Evolutionary conservation across 1,140 invertebrate species (phyloP), one percentile per base, ranked within the genome.

Genomic region (Delia radicum): DNA sequence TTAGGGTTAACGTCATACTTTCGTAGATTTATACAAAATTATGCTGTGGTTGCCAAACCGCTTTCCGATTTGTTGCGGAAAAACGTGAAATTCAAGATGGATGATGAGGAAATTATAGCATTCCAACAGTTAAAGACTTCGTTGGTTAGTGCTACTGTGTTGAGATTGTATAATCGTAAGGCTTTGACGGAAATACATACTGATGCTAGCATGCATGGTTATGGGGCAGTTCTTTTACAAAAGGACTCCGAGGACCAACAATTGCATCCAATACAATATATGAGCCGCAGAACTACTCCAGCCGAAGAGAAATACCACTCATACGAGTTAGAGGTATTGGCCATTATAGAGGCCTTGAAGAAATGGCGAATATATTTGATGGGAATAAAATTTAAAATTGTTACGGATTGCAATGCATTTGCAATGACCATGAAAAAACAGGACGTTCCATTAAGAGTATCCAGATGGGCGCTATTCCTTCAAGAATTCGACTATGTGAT

Each of bases 281-380:
- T 79, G 75, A 87, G 80, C 73, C 76, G 76, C 29, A 78, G 76
- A 62, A 87, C 86, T 24, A 80, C 76, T 1, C 37, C 74, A 10
- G 71, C 75, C 3, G 80, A 84, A 73, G 63, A 77, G 48, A 84
- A 79, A 62, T 83, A 80, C 74, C 75, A 78, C 73, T 79, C 78
- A 21, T 80, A 81, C 74, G 80, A 82, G 67, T 65, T 82, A 10
- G 81, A 82, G 75, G 75, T 79, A 31, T 46, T 83, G 8, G 81
- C 80, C 2, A 69, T 82, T 8, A 67, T 82, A 24, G 63, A 78
- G 28, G 78, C 77, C 6, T 28, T 82, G n/a, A 79, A 77, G 55
- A 80, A 80, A 28, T 81, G 78, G 55, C 77, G 79, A 76, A 77
- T 82, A 26, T 90, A 87, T 79, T 78, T 90, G 18, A 78, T 85